These are phyloP conservation scores for Drosophila neonasuta DNA, from an alignment of 2,888 invertebrate species.

Conservation along the genomic window DNA sequence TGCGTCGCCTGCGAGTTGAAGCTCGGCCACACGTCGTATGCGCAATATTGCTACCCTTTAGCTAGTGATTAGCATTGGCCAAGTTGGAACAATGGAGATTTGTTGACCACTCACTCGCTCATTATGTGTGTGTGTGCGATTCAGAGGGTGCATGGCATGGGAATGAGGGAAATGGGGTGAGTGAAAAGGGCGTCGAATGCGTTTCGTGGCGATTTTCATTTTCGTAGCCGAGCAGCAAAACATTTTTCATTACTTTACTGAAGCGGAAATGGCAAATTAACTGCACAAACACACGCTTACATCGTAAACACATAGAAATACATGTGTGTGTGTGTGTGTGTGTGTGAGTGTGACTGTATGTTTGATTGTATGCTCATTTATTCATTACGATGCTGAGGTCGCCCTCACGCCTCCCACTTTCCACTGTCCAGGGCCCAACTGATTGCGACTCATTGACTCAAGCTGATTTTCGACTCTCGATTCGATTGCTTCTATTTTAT, in stretches of 20 bases:
- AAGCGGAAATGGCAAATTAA: slow-evolving; percentile 78
- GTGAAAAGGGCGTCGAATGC: background rate
- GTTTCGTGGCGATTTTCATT: slow-evolving; percentile 47
- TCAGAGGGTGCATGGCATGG: background rate
- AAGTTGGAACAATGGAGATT: slow-evolving; percentile 52
- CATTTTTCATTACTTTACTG: slow-evolving; percentile 73
- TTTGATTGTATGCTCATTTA: slow-evolving; percentile 61
- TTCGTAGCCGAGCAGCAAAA: slow-evolving; percentile 45
- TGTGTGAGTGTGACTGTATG: slow-evolving; percentile 12
- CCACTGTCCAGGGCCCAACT: slow-evolving; percentile 1
- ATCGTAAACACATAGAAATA: slow-evolving; percentile 16
- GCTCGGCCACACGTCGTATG: slow-evolving; percentile 35
- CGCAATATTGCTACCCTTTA: slow-evolving; percentile 36
- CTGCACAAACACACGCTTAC: slow-evolving; percentile 67
- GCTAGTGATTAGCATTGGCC: slow-evolving; percentile 57
- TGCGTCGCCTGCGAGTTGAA: slow-evolving; percentile 9
- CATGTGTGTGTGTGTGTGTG: slow-evolving; percentile 16
- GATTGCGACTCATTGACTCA: slow-evolving; percentile 41
- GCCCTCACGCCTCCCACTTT: slow-evolving; percentile 7
- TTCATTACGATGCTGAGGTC: slow-evolving; percentile 56
- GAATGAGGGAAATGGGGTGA: background rate
- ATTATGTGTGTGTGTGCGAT: background rate
- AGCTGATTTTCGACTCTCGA: slow-evolving; percentile 32
- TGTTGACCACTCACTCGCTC: slow-evolving; percentile 35
- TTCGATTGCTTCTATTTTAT: slow-evolving; percentile 3